These are phyloP conservation scores for Therioaphis trifolii DNA, from an alignment of 2,888 invertebrate species.

Conservation along the genomic window DNA sequence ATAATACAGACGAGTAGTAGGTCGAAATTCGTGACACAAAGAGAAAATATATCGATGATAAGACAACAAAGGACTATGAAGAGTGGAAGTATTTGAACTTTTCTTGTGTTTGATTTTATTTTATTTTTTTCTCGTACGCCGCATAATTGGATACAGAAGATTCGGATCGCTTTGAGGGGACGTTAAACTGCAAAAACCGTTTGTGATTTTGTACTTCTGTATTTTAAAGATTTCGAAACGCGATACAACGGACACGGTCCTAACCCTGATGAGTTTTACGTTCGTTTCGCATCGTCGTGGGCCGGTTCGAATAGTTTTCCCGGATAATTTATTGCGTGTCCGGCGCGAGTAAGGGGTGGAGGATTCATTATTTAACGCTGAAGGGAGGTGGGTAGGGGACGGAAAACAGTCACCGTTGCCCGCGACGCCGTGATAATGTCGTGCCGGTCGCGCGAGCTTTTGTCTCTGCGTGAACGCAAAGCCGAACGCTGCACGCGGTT, in stretches of 20 bases:
- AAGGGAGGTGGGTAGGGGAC: too few species aligned
- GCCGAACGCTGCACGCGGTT: neutral
- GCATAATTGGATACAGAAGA: constrained; percentile 9
- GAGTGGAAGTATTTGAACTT: too few species aligned
- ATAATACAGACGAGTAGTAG: too few species aligned
- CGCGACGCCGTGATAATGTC: neutral
- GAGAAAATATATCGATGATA: too few species aligned
- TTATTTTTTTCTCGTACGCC: neutral
- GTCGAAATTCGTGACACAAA: too few species aligned
- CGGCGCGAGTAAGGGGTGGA: neutral
- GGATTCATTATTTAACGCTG: constrained; percentile 24
- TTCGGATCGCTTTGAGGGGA: neutral
- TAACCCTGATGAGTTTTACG: too few species aligned
- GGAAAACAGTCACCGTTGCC: neutral
- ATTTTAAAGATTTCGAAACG: too few species aligned
- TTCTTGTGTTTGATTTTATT: constrained; percentile 2
- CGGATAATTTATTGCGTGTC: constrained; percentile 5
- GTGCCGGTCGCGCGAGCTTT: neutral
- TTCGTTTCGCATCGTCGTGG: neutral
- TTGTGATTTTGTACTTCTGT: constrained; percentile 4
- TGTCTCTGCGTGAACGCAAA: neutral
- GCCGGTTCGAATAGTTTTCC: constrained; percentile 9
- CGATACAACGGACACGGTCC: too few species aligned
- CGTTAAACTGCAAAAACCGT: too few species aligned
- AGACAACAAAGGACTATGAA: too few species aligned